Conservation (phyloP, 2,113 vertebrate genomes). For the Cyprinodon tularosa region DNA sequence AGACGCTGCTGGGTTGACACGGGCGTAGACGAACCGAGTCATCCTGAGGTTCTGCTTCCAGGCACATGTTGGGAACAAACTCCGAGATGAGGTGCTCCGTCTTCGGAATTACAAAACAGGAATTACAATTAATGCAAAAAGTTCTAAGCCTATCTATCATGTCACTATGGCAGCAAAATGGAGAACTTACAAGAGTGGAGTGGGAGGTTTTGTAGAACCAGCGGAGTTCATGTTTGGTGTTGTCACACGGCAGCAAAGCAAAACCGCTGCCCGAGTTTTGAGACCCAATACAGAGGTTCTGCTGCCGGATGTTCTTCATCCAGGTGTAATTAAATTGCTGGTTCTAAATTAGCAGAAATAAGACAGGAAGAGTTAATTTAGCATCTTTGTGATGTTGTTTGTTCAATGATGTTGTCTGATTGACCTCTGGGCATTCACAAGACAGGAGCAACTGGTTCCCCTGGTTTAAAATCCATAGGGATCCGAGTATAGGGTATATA, state of each 20-base stretch:
- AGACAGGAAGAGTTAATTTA: not conserved
- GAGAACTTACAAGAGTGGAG: slow-evolving; percentile 81
- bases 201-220: slow-evolving; percentile 86
- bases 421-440: no score
- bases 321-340: slow-evolving; percentile 96
- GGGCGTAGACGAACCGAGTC: slow-evolving; percentile 59
- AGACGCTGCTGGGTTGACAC: slow-evolving; percentile 77
- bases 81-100: slow-evolving; percentile 84
- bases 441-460: no score
- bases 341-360: slow-evolving; percentile 71
- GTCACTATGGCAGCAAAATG: not conserved
- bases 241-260: slow-evolving; percentile 77
- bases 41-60: slow-evolving; percentile 75
- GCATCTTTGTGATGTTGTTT: no score
- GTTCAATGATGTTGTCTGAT: no score
- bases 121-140: not conserved
- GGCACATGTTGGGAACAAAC: slow-evolving; percentile 74
- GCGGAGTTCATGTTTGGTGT: slow-evolving; percentile 66
- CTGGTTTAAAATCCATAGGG: no score
- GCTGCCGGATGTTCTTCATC: slow-evolving; percentile 86
- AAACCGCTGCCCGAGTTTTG: slow-evolving; percentile 17
- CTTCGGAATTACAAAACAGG: slow-evolving; percentile 68
- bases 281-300: slow-evolving; percentile 78
- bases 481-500: no score
- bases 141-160: not conserved